A percentile compares a stretch with the other conserved stretches of the same genome.
These are phyloP conservation scores for Criorhina ranunculi DNA, from an alignment of 2,888 invertebrate genomes.

Conservation along the genomic window DNA sequence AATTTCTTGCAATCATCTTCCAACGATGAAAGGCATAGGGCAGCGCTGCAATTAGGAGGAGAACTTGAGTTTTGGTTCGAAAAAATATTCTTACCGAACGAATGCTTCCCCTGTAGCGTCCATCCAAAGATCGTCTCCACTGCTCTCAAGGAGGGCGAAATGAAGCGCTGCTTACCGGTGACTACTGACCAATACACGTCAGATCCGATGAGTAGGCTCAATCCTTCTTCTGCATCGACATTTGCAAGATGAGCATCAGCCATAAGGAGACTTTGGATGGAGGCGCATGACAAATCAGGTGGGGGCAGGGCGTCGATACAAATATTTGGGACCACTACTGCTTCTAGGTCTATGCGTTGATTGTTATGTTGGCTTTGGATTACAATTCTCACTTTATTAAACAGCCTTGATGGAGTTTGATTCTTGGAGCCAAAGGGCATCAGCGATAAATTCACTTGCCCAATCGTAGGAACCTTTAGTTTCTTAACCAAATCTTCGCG, in stretches of 20 bases:
- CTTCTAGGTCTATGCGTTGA: background rate
- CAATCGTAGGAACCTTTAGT: no score
- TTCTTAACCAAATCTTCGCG: no score
- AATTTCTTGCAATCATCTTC: background rate
- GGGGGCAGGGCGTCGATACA: slow-evolving; percentile 18
- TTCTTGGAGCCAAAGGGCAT: background rate
- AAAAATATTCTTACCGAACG: no score
- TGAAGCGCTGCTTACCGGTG: slow-evolving; percentile 4
- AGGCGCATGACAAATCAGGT: slow-evolving; percentile 25
- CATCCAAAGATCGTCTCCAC: background rate
- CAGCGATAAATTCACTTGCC: background rate
- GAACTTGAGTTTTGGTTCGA: background rate
- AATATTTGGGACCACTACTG: slow-evolving; percentile 21
- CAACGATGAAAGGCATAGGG: background rate
- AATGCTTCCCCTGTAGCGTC: background rate
- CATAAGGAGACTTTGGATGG: no score
- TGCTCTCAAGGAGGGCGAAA: background rate
- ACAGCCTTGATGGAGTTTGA: background rate
- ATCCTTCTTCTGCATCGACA: no score
- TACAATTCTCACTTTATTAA: background rate
- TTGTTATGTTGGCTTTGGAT: no score
- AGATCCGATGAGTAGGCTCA: slow-evolving; percentile 28
- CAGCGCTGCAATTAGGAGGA: background rate
- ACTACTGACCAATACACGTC: slow-evolving; percentile 16
- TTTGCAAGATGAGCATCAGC: no score